Base-by-base conservation (phyloP, 35 echinoderm and acorn worm genomes). In the Apostichopus californicus region DNA sequence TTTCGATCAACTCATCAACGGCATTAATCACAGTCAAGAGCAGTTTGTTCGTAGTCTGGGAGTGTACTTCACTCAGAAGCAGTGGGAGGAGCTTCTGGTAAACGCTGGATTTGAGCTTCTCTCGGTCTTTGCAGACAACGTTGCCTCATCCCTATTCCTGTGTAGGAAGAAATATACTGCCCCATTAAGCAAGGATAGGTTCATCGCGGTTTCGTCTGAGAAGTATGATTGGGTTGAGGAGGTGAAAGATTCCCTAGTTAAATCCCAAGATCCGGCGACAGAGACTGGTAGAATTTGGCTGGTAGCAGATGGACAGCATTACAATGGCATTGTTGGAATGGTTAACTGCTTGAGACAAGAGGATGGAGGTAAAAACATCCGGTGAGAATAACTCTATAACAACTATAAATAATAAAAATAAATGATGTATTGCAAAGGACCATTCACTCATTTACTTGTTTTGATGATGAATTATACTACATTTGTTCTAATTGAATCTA, bases 311-410 rank as follows among this genome's bases (percentile, higher is more conserved):
- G 80, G 77, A 26, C 91, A 83, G 66, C 63, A 55, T 34, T 57
- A 98, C 59, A 93, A 72, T 86, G 96, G 96, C 57, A 91, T 98
- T 89, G 94, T 94, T 79, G 96, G 96, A 72, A 77, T 98, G 87
- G 93, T 94, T 2, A 98, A 98, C 73, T 98, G 96, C 78, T 78
- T 98, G 56, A 79, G 75, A 75, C 92, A 93, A 54, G 96, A 98
- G 89, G 91, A 92, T 21, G 96, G 96, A 86, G 96, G 96, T 9
- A 13, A 95, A 0, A 91, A 83, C 80, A 92, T 98, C 57, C 95
- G 96, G 96, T 98, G 22, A 90, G 71, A 73, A 89, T 8, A 52
- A 66, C 58, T 61, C 58, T 46, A 46, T 46, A 46, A 46, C 34
- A 46, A 46, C 34, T 46, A 46, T 46, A 46, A 46, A 46, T 46